Evolutionary conservation across 2,113 vertebrate genomes (phyloP).

Genomic region (Malurus alboscapulatus): DNA sequence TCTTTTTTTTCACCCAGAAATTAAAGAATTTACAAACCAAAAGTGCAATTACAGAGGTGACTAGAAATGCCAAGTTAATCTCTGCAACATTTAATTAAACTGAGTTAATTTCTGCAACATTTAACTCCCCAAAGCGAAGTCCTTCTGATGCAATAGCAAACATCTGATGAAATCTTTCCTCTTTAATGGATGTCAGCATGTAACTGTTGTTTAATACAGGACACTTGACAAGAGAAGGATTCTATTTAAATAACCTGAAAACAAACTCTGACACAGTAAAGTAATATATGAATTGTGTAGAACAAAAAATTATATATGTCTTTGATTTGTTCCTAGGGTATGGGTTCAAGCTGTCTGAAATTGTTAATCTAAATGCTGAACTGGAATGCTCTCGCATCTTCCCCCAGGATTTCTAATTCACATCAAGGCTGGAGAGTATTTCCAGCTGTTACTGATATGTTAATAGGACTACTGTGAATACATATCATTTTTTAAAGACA

Average conservation of each 20-base stretch:
- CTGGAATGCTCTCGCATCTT: neutral
- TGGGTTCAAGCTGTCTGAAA: neutral
- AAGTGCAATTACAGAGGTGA: neutral
- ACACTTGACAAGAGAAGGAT: neutral
- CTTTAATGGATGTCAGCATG: neutral
- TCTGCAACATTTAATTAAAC: neutral
- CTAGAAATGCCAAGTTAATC: neutral
- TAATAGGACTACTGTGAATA: neutral
- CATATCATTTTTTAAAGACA: neutral
- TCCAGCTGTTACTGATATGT: slow-evolving; percentile 14
- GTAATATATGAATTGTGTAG: neutral
- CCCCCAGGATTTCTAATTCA: neutral
- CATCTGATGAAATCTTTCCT: neutral
- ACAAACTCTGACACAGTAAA: neutral
- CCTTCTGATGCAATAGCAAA: neutral
- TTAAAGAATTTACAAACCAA: neutral
- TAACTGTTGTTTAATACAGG: neutral
- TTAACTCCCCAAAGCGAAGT: neutral
- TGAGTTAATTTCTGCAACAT: neutral
- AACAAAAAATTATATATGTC: neutral
- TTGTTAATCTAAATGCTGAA: neutral
- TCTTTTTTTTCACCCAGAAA: neutral
- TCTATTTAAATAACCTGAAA: neutral
- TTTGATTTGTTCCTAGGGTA: neutral
- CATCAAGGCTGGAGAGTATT: neutral